Base-by-base conservation (phyloP, 2,797 vertebrate genomes). In the Protosalanx chinensis region DNA sequence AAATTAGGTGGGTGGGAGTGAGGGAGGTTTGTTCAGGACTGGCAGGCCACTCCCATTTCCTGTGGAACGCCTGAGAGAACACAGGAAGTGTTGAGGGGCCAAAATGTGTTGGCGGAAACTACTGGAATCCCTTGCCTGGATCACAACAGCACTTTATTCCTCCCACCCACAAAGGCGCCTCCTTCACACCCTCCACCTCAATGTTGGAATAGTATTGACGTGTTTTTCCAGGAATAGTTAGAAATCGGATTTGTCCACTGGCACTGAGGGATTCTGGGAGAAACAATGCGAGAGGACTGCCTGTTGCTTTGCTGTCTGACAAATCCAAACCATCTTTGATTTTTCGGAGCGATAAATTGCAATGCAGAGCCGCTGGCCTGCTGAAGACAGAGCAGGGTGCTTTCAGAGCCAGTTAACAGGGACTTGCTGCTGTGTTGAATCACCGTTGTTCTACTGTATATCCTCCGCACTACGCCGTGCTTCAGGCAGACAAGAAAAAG, bases 11-110 rank as follows among this genome's bases (percentile, higher is more conserved):
- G 64, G 51, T 56, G n/a, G 20, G n/a, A 16, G 5, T 37, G 20
- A 18, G 35, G 6, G 20, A 13, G n/a, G 10, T 58, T 33, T 5
- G 12, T 1, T 32, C 4, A n/a, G 33, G 67, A 15, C 67, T 8
- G 56, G 5, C 32, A 8, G 18, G 16, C 56, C 2, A 37, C 67
- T 69, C 67, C 57, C 67, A 41, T 33, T 69, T 69, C 67, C 67
- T 60, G 53, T 27, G 67, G 59, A 29, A 59, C 18, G 67, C 58
- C 56, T 32, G 16, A 27, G 32, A 59, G 56, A 33, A 41, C 8
- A 8, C 33, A 85, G 87, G 84, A 88, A 84, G 84, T 76, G 77
- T 77, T 81, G 74, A 76, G 85, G 84, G 80, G 67, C 66, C 41
- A 49, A 67, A 75, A 27, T 75, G 62, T 23, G 72, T 62, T 75